Conservation (phyloP, 2,888 invertebrate genomes). For the Megamerina dolium region DNA sequence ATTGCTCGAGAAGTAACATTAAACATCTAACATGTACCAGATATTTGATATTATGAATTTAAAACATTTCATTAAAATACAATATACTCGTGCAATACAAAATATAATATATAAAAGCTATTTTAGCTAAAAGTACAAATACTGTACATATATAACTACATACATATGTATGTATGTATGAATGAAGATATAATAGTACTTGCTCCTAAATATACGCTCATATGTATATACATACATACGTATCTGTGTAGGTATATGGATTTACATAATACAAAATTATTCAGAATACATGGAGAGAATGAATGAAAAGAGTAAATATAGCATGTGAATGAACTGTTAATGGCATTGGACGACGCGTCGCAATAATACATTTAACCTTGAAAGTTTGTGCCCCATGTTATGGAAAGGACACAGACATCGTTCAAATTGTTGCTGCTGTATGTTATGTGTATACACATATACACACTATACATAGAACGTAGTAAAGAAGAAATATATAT, state of each 20-base stretch:
- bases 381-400: conserved; percentile 28
- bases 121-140: too few species aligned
- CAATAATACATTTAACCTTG: conserved; percentile 39
- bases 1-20: too few species aligned
- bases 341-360: conserved; percentile 38
- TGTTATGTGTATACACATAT: too few species aligned
- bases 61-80: too few species aligned
- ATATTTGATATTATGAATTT: too few species aligned
- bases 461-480: too few species aligned
- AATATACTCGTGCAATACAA: too few species aligned
- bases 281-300: conserved; percentile 17
- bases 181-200: not conserved
- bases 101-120: too few species aligned
- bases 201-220: conserved; percentile 2
- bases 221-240: conserved; percentile 2
- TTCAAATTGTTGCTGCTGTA: too few species aligned
- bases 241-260: conserved; percentile 15
- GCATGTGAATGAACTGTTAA: conserved; percentile 31
- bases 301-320: not conserved
- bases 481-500: too few species aligned
- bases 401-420: conserved; percentile 30
- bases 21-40: too few species aligned
- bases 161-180: not conserved
- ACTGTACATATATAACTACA: not conserved
- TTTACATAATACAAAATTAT: conserved; percentile 18